A percentile compares a stretch with the other conserved stretches of the same genome.
Evolutionary conservation across 2,888 invertebrate species (phyloP).

Genomic region (Odontocerum albicorne): DNA sequence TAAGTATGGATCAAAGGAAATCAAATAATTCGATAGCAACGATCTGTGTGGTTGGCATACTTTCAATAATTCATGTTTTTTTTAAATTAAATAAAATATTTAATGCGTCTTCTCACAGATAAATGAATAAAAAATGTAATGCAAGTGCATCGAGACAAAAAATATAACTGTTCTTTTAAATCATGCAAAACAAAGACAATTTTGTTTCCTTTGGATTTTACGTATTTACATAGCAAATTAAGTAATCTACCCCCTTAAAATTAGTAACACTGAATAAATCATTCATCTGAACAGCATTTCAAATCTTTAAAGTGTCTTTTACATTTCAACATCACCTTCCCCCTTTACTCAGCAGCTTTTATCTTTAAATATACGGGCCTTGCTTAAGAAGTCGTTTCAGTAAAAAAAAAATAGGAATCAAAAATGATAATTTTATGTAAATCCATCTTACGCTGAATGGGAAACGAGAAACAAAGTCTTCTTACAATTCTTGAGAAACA

Average conservation of each 20-base stretch:
- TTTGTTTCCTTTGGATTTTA: too few relatives aligned
- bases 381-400: background rate
- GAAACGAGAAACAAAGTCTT: conserved; percentile 46
- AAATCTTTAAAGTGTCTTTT: conserved; percentile 33
- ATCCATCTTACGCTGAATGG: conserved; percentile 49
- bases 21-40: too few relatives aligned
- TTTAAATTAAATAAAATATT: too few relatives aligned
- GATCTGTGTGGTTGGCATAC: too few relatives aligned
- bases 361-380: conserved; percentile 7
- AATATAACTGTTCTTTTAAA: too few relatives aligned
- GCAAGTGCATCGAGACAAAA: too few relatives aligned
- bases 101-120: too few relatives aligned
- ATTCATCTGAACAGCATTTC: conserved; percentile 18
- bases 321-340: conserved; percentile 20
- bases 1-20: too few relatives aligned
- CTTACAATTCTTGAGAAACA: conserved; percentile 20
- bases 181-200: too few relatives aligned
- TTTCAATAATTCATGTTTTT: too few relatives aligned
- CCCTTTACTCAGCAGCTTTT: conserved; percentile 21
- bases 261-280: conserved; percentile 31
- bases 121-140: too few relatives aligned
- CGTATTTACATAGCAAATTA: too few relatives aligned
- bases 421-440: conserved; percentile 46
- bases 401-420: conserved; percentile 56
- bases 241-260: conserved; percentile 28